These are phyloP conservation scores for Mobula hypostoma DNA, from an alignment of 2,113 vertebrate genomes.

Conservation along the genomic window DNA sequence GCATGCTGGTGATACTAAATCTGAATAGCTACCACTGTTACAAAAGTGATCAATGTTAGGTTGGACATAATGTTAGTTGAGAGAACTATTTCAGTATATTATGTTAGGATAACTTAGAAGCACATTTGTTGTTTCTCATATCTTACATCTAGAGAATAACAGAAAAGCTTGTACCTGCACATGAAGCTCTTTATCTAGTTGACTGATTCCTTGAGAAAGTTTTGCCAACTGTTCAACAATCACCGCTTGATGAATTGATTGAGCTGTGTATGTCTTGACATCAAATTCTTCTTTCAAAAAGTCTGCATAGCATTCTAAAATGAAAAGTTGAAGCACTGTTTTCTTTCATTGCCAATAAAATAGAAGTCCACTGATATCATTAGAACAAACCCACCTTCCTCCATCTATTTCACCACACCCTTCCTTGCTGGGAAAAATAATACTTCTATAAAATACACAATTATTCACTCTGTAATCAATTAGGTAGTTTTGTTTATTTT, in stretches of 20 bases:
- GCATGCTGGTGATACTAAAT: neutral
- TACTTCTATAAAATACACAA: neutral
- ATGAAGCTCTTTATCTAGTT: conserved; percentile 91
- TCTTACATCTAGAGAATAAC: neutral
- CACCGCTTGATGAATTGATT: conserved; percentile 86
- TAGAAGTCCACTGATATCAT: neutral
- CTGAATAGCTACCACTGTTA: neutral
- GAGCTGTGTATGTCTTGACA: conserved; percentile 87
- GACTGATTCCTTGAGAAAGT: conserved; percentile 91
- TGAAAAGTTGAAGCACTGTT: neutral
- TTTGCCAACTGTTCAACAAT: conserved; percentile 89
- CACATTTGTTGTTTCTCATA: neutral
- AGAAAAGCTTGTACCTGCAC: conserved; percentile 64
- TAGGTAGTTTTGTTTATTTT: neutral
- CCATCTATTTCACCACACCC: neutral
- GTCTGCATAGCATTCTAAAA: conserved; percentile 77
- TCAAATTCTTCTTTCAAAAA: conserved; percentile 85
- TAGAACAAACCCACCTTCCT: too few relatives aligned
- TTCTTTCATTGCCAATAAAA: neutral
- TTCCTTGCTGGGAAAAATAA: neutral
- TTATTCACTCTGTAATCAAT: neutral
- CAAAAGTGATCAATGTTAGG: neutral
- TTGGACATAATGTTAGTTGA: neutral
- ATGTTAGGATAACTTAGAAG: neutral
- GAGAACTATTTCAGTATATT: neutral